These are phyloP conservation scores for Metridium senile DNA, from an alignment of 92 coral and sea anemone genomes.

Conservation along the genomic window DNA sequence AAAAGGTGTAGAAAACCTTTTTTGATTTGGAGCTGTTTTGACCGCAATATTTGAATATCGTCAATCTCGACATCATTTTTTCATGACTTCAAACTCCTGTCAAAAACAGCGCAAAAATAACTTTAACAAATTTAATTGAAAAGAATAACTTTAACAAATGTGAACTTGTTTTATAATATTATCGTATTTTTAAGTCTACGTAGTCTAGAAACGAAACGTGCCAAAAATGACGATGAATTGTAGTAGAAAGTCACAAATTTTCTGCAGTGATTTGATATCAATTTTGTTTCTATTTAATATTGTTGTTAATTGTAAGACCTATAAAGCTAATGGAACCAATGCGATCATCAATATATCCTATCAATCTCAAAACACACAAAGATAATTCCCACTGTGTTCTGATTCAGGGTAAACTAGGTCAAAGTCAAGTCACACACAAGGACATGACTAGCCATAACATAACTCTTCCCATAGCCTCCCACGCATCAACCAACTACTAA, in stretches of 20 bases:
- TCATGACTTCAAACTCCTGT: neutral
- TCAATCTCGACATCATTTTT: constrained; percentile 5
- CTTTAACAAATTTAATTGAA: no score
- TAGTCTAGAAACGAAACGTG: no score
- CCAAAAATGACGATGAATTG: constrained; percentile 38
- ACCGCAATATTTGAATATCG: constrained; percentile 21
- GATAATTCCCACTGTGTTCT: constrained; percentile 5
- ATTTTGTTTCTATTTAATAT: constrained; percentile 19
- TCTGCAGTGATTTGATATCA: constrained; percentile 34
- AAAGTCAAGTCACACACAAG: neutral
- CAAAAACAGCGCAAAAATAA: neutral
- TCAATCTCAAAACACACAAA: constrained; percentile 1
- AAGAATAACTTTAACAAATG: no score
- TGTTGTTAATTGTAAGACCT: constrained; percentile 10
- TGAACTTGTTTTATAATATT: constrained; percentile 12
- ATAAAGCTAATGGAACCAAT: constrained; percentile 19
- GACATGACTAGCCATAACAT: constrained; percentile 8
- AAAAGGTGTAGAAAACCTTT: constrained; percentile 7
- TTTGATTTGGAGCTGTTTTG: constrained; percentile 5
- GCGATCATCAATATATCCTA: constrained; percentile 25
- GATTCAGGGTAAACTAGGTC: neutral
- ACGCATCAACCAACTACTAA: no score
- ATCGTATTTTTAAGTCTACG: constrained; percentile 42
- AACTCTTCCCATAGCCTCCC: neutral
- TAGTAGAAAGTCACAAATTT: constrained; percentile 6